phyloP scores from a whole-genome alignment of 2,797 vertebrate species.

The Euphonia xanthogaster region DNA sequence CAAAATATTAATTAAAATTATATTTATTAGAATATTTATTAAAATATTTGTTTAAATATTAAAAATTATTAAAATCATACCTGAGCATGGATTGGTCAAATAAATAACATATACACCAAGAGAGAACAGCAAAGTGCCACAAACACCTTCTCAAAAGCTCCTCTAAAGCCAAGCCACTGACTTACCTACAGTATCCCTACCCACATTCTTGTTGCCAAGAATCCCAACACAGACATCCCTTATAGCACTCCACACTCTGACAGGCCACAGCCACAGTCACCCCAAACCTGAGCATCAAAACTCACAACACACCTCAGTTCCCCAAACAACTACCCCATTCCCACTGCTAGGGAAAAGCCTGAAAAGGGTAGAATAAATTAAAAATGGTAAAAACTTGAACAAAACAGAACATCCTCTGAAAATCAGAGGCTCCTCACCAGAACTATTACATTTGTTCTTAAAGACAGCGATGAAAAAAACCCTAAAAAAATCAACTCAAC shows the following conservation, averaged over 20 bases:
- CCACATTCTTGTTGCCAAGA: neutral
- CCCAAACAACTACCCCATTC: neutral
- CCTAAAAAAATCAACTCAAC: neutral
- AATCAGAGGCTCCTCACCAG: neutral
- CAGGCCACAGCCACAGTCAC: neutral
- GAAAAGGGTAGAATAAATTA: neutral
- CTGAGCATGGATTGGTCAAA: neutral
- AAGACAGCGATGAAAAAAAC: fast-evolving
- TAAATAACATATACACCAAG: neutral
- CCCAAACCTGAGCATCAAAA: neutral
- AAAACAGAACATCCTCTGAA: neutral
- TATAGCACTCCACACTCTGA: fast-evolving
- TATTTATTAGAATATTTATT: too few species aligned
- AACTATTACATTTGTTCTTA: neutral
- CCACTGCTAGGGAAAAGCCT: neutral
- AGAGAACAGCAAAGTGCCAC: neutral
- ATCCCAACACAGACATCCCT: neutral
- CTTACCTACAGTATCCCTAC: neutral
- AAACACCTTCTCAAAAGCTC: neutral
- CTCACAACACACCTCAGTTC: neutral
- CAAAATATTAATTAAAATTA: too few species aligned
- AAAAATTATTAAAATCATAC: neutral
- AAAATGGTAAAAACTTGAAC: neutral
- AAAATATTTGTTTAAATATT: too few species aligned
- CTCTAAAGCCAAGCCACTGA: neutral